These are phyloP conservation scores for Pelusios castaneus DNA, from an alignment of 2,113 vertebrate genomes.

Conservation along the genomic window DNA sequence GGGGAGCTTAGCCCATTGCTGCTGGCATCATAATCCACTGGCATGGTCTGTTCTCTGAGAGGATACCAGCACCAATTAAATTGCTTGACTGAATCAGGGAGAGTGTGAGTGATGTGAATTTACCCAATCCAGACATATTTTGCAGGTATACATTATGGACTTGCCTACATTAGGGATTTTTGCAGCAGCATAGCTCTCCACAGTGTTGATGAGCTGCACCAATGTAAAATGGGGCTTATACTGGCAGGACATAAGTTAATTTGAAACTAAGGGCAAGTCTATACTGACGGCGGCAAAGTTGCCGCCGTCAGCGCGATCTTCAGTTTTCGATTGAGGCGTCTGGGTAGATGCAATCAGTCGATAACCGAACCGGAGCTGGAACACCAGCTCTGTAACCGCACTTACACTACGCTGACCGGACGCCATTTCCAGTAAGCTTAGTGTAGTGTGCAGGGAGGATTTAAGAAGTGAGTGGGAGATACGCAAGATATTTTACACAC, in stretches of 20 bases:
- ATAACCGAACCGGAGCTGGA: too few species aligned
- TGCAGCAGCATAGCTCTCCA: neutral
- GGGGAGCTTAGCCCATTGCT: neutral
- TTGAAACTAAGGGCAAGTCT: too few species aligned
- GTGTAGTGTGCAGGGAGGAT: too few species aligned
- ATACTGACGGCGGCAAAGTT: too few species aligned
- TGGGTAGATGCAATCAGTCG: too few species aligned
- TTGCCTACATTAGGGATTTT: neutral
- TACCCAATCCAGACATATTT: neutral
- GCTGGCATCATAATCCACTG: neutral
- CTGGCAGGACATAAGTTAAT: neutral
- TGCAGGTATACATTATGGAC: neutral
- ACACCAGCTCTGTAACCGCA: too few species aligned
- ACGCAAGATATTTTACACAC: too few species aligned
- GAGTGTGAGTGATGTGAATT: neutral
- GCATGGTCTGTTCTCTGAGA: neutral
- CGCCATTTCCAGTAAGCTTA: too few species aligned
- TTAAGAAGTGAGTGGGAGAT: too few species aligned
- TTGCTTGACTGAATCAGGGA: neutral
- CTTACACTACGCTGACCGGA: too few species aligned
- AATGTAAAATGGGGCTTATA: neutral
- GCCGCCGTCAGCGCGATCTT: too few species aligned
- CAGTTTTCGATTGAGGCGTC: too few species aligned
- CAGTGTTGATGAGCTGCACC: neutral
- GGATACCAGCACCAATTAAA: neutral